Conservation (phyloP, 2,888 invertebrate genomes). For the Drosophila mimica region DNA sequence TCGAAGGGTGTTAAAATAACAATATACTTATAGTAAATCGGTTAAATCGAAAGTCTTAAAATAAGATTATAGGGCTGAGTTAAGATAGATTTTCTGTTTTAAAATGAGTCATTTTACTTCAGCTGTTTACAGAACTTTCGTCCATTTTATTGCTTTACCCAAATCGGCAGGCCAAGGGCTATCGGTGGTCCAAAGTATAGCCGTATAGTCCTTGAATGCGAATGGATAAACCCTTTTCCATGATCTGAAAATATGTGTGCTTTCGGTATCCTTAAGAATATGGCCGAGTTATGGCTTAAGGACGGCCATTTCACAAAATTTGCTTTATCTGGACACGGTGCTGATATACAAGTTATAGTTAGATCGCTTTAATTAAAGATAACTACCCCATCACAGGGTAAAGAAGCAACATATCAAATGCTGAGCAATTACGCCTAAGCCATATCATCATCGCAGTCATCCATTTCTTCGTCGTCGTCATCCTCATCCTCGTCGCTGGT, state of each 20-base stretch:
- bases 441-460: constrained; percentile 71
- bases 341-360: constrained; percentile 3
- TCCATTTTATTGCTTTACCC: neutral
- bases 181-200: neutral
- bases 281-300: neutral
- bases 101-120: neutral
- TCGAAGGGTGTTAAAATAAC: constrained; percentile 55
- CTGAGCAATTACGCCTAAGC: constrained; percentile 11
- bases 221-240: neutral
- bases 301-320: neutral
- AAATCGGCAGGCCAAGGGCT: neutral
- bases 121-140: neutral
- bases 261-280: too few species aligned
- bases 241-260: too few species aligned
- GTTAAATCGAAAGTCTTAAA: neutral
- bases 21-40: constrained; percentile 29
- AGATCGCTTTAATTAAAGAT: constrained; percentile 14
- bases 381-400: constrained; percentile 14
- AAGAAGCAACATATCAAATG: constrained; percentile 1
- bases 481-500: constrained; percentile 92
- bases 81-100: neutral
- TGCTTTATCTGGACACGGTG: neutral
- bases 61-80: neutral
- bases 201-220: neutral
- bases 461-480: constrained; percentile 84